Percentiles rank a stretch among this genome's conserved stretches.
Evolutionary conservation across 1,140 invertebrate genomes (phyloP).

Genomic region (Bombyx mandarina): DNA sequence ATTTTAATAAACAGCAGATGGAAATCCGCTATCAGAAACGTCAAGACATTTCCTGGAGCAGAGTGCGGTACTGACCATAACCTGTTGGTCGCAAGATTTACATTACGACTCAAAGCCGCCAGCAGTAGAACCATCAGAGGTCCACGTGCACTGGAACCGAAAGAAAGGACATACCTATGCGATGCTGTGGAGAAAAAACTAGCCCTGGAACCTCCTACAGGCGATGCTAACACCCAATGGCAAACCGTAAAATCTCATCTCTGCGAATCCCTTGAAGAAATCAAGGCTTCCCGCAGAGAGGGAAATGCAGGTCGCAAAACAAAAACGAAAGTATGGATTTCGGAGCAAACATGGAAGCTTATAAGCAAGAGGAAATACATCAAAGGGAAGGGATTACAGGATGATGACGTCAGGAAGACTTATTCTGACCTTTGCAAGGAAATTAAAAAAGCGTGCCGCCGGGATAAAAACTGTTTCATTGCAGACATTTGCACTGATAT

Average conservation of each 20-base stretch:
- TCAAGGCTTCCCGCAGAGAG: too few species aligned
- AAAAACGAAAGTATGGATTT: too few species aligned
- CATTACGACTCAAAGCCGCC: background rate
- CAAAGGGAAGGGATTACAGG: too few species aligned
- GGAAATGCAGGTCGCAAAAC: too few species aligned
- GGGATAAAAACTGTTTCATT: too few species aligned
- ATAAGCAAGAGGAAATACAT: too few species aligned
- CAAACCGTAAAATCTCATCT: background rate
- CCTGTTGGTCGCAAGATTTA: background rate
- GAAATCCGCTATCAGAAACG: background rate
- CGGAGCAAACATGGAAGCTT: too few species aligned
- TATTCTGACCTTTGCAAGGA: too few species aligned
- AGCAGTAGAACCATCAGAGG: background rate
- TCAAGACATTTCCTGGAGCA: background rate
- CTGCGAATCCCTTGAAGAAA: background rate
- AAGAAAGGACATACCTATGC: background rate
- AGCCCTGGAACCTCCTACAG: background rate
- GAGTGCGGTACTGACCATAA: background rate
- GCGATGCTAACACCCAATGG: too few species aligned
- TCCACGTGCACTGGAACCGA: background rate
- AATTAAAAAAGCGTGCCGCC: too few species aligned
- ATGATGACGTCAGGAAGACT: too few species aligned
- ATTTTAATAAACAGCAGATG: background rate
- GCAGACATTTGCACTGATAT: too few species aligned
- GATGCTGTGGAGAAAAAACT: background rate